Conservation (phyloP, 1,140 invertebrate genomes). For the Drosophila lacertosa region DNA sequence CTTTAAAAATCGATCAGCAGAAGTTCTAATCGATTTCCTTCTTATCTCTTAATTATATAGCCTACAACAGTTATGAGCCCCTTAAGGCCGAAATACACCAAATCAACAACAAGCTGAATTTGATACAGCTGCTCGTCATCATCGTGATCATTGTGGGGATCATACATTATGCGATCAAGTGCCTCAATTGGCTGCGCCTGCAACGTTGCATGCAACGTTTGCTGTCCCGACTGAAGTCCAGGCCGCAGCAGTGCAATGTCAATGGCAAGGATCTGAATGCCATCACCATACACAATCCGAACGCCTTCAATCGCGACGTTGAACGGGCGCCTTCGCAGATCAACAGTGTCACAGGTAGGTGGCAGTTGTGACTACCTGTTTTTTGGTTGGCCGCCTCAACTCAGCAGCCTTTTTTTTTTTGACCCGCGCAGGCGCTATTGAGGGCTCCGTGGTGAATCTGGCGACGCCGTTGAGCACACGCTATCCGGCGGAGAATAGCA, state of each 20-base stretch:
- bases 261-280: conserved; percentile 76
- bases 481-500: conserved; percentile 81
- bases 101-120: conserved; percentile 55
- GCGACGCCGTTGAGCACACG: conserved; percentile 78
- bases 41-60: conserved; percentile 27
- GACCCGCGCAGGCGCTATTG: conserved; percentile 63
- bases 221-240: conserved; percentile 41
- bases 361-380: conserved; percentile 33
- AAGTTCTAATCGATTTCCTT: neutral
- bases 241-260: conserved; percentile 39
- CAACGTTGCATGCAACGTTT: conserved; percentile 46
- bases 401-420: conserved; percentile 19
- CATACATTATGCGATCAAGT: conserved; percentile 52
- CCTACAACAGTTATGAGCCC: conserved; percentile 59
- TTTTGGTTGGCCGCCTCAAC: neutral
- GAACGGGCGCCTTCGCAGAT: conserved; percentile 77
- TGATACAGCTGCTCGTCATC: conserved; percentile 64
- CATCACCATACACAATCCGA: conserved; percentile 77
- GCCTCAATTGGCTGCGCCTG: conserved; percentile 53
- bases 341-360: conserved; percentile 78
- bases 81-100: conserved; percentile 63
- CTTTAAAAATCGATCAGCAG: too few species aligned
- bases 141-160: conserved; percentile 58
- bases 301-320: conserved; percentile 73
- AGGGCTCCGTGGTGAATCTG: conserved; percentile 76